phyloP scores from a whole-genome alignment of 2,888 invertebrate genomes.

The Allophyes oxyacanthae region DNA sequence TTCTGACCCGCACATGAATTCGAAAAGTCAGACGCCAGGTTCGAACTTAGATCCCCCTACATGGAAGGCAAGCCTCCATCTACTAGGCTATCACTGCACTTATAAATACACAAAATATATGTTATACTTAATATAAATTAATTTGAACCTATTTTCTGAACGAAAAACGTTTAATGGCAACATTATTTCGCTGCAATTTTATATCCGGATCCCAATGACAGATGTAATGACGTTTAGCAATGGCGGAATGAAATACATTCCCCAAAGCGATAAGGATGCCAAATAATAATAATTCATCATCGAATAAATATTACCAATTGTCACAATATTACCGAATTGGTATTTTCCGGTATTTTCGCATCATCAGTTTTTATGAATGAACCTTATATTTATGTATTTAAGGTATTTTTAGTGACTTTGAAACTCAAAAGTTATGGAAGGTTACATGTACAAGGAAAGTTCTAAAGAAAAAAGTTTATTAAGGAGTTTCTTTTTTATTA shows the following conservation, averaged over 20 bases:
- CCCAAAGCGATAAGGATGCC: constrained; percentile 9
- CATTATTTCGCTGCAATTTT: constrained; percentile 13
- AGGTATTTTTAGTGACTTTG: neutral
- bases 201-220: constrained; percentile 18
- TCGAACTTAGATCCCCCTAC: no score
- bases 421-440: no score
- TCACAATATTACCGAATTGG: neutral
- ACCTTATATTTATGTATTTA: neutral
- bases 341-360: neutral
- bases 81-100: no score
- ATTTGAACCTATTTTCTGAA: no score
- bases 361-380: neutral
- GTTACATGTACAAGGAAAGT: no score
- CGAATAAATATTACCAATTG: constrained; percentile 20
- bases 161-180: neutral
- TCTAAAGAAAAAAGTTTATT: no score
- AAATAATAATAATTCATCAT: constrained; percentile 28
- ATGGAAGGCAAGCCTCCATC: no score
- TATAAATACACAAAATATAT: no score
- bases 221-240: constrained; percentile 15
- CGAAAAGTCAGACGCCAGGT: no score
- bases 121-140: no score
- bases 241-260: constrained; percentile 18
- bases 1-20: no score
- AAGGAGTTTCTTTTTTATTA: no score